A percentile compares a stretch with the other conserved stretches of the same genome.
phyloP scores from a whole-genome alignment of 2,797 vertebrate species.

The Danio albolineatus region DNA sequence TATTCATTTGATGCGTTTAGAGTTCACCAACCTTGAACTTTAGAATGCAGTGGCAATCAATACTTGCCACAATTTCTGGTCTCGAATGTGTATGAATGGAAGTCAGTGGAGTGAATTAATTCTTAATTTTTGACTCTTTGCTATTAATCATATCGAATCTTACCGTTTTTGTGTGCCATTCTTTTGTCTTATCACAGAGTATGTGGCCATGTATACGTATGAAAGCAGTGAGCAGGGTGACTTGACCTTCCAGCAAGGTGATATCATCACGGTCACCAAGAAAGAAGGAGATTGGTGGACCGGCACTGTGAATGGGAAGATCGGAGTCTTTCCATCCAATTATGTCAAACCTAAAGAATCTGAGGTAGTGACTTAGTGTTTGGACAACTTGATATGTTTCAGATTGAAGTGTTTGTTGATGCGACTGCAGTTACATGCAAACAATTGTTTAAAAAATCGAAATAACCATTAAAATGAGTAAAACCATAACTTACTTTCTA shows the following conservation, averaged over 20 bases:
- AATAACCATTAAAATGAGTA: not conserved
- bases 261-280: constrained; percentile 94
- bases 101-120: too few species aligned
- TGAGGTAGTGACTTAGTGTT: constrained; percentile 65
- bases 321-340: constrained; percentile 98
- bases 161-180: not conserved
- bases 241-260: constrained; percentile 97
- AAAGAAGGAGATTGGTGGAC: constrained; percentile 99
- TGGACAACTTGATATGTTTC: not conserved
- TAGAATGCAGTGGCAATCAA: too few species aligned
- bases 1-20: too few species aligned
- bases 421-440: not conserved
- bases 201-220: constrained; percentile 97
- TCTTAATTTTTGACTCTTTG: too few species aligned
- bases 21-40: too few species aligned
- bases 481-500: not conserved
- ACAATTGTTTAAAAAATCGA: not conserved
- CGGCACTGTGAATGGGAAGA: constrained; percentile 88
- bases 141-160: not conserved
- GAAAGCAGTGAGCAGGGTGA: constrained; percentile 98
- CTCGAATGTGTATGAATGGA: too few species aligned
- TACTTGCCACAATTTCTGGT: too few species aligned
- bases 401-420: not conserved
- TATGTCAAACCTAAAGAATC: constrained; percentile 95
- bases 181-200: constrained; percentile 79